phyloP scores from a whole-genome alignment of 2,113 vertebrate species.

The Prionailurus bengalensis region DNA sequence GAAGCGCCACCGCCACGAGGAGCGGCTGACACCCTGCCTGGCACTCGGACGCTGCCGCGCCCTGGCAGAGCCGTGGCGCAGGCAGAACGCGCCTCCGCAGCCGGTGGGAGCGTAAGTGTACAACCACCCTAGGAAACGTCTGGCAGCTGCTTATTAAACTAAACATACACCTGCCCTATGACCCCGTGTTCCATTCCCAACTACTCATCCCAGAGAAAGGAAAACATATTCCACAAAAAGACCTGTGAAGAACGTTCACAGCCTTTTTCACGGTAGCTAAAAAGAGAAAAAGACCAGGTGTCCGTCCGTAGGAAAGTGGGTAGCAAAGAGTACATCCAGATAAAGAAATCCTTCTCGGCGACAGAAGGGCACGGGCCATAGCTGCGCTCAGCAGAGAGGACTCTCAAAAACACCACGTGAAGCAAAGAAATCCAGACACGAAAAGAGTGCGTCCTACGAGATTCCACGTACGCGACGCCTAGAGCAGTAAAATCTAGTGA shows the following conservation, averaged over 20 bases:
- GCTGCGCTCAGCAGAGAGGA: rapidly evolving
- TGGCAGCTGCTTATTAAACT: slow-evolving; percentile 54
- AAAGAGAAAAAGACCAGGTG: slow-evolving; percentile 18
- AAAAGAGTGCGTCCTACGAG: not conserved
- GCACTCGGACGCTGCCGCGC: rapidly evolving
- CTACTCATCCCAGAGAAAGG: slow-evolving; percentile 42
- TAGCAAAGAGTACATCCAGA: rapidly evolving
- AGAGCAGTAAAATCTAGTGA: not conserved
- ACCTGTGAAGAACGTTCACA: not conserved
- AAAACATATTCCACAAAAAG: slow-evolving; percentile 44
- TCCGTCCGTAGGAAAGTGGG: not conserved
- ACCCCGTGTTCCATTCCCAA: slow-evolving; percentile 72
- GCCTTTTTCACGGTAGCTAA: not conserved
- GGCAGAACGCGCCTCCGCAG: not conserved
- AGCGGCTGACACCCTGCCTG: not conserved
- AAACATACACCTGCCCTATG: slow-evolving; percentile 68
- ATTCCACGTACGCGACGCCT: rapidly evolving
- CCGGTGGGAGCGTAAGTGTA: not conserved
- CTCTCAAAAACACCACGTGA: no score
- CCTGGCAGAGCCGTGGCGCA: rapidly evolving
- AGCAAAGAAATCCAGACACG: not conserved
- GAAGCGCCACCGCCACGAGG: rapidly evolving
- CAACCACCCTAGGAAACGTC: not conserved
- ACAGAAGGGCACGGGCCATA: rapidly evolving
- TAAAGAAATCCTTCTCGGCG: not conserved